Base-by-base conservation (phyloP, 2,888 invertebrate species). In the Podabrus alpinus region DNA sequence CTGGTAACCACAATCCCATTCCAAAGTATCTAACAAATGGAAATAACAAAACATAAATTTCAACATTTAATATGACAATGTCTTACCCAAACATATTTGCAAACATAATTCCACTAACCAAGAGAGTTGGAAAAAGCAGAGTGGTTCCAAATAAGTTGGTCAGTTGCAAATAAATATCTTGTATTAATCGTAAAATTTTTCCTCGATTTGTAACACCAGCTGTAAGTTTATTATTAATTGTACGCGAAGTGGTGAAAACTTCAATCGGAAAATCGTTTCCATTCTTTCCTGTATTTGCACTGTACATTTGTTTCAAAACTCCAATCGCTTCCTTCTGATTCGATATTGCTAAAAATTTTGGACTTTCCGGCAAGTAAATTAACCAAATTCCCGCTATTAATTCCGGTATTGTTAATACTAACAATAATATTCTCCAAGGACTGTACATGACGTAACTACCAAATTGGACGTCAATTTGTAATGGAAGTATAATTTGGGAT, bases 391-490 rank as follows among this genome's bases (percentile, higher is more conserved):
- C 89, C 0, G 92, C 90, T 0, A 93, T 68, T 0, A 93, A 82
- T 80, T 92, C 92, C 0, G 95, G 92, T 2, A 93, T 59, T 0
- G 92, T 90, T 74, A 93, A 90, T 0, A 92, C 85, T 0, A 93
- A 89, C 2, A 95, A 86, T 74, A 94, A 91, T 5, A 95, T 84
- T 7, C 95, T 89, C 96, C 96, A 96, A 0, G 95, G 93, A 45
- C 92, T 90, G 83, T 92, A 92, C 0, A 85, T 84, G 75, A 94
- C 82, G 11, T 85, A 83, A 1, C 83, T 76, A 59, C 82, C 82
- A 11, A 84, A 25, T 17, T 69, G 66, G 16, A 79, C 76, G 16
- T 82, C 66, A 61, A 79, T 45, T 25, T 77, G 67, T 11, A 85
- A 66, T 1, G 86, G 86, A 69, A 87, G 79, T 15, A 86, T 79